A percentile compares a stretch with the other conserved stretches of the same genome.
Conservation (phyloP, 2,888 invertebrate species). For the Idaea straminata region DNA sequence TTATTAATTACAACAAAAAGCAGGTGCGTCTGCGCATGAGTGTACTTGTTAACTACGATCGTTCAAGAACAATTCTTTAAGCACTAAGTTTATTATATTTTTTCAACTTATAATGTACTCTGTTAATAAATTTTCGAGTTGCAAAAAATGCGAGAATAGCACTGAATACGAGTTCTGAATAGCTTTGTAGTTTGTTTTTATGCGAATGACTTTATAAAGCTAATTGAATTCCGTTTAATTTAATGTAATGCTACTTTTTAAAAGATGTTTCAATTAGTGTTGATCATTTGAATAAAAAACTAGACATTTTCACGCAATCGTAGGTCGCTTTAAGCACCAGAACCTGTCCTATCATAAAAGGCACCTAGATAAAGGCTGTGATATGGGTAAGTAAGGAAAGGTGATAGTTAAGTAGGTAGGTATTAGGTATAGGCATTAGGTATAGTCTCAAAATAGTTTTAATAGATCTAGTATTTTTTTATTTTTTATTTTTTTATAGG, state of each 20-base stretch:
- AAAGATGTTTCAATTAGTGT: slow-evolving; percentile 1
- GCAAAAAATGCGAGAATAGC: background rate
- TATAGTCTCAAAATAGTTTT: too few relatives aligned
- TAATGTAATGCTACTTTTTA: background rate
- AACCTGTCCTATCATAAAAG: too few relatives aligned
- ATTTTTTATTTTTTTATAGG: too few relatives aligned
- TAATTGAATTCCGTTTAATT: background rate
- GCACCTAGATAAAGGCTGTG: too few relatives aligned
- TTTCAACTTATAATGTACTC: background rate
- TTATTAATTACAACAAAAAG: slow-evolving; percentile 44
- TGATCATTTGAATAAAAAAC: background rate
- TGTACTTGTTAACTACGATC: slow-evolving; percentile 11
- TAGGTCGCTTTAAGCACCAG: too few relatives aligned
- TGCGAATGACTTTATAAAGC: background rate
- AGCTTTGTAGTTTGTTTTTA: background rate
- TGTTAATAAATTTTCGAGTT: background rate
- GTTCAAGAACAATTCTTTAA: background rate
- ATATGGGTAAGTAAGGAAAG: too few relatives aligned
- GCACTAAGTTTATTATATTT: background rate
- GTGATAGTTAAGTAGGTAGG: too few relatives aligned
- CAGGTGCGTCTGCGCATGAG: slow-evolving; percentile 33
- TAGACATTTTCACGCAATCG: too few relatives aligned
- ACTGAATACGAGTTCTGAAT: background rate
- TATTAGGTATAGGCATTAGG: too few relatives aligned
- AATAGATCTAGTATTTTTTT: too few relatives aligned